A percentile compares a stretch with the other conserved stretches of the same genome.
Evolutionary conservation across 2,888 invertebrate genomes (phyloP).

Genomic region (Asteroscopus sphinx): DNA sequence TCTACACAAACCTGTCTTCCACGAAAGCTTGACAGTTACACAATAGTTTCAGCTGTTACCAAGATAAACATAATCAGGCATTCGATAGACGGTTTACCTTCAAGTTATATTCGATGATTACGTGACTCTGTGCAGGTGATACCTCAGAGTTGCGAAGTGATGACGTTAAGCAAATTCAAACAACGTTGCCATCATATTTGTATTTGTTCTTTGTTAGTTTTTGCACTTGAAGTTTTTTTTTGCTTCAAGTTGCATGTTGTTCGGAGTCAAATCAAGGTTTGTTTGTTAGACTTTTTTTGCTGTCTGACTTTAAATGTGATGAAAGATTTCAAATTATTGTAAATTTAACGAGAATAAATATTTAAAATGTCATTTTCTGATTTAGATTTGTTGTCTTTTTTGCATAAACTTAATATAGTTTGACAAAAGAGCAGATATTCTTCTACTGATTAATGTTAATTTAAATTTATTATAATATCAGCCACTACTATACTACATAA

Average conservation of each 20-base stretch:
- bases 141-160: conserved; percentile 43
- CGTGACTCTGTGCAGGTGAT: conserved; percentile 71
- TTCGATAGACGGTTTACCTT: conserved; percentile 25
- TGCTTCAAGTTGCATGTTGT: conserved; percentile 24
- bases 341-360: not conserved
- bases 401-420: too few species aligned
- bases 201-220: conserved; percentile 35
- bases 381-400: too few species aligned
- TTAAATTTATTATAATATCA: conserved; percentile 9
- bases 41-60: not conserved
- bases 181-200: conserved; percentile 29
- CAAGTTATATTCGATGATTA: conserved; percentile 59
- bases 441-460: conserved; percentile 7
- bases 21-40: too few species aligned
- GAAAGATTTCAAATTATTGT: conserved; percentile 10
- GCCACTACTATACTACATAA: too few species aligned
- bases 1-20: not conserved
- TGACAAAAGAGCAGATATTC: too few species aligned
- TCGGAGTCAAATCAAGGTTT: conserved; percentile 23
- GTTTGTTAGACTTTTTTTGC: conserved; percentile 1
- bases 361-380: too few species aligned
- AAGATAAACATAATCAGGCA: not conserved
- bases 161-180: conserved; percentile 52
- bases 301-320: conserved; percentile 11
- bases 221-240: conserved; percentile 35